Percentiles rank a stretch among this genome's conserved stretches.
phyloP scores from a whole-genome alignment of 2,888 invertebrate genomes.

The Arctia plantaginis region DNA sequence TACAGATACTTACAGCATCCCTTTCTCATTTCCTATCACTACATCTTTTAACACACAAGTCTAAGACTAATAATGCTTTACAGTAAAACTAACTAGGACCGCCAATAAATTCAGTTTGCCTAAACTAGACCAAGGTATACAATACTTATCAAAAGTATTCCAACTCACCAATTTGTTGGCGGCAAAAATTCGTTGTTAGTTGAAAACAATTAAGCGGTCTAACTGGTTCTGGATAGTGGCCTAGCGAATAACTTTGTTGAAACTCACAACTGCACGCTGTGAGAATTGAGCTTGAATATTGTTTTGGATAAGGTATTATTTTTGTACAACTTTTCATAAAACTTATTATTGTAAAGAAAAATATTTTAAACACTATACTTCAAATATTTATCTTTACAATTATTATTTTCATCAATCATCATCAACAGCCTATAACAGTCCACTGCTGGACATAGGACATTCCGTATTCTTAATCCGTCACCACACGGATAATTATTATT shows the following conservation, averaged over 20 bases:
- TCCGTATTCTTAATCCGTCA: too few relatives aligned
- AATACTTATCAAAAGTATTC: conserved; percentile 46
- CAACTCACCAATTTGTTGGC: conserved; percentile 45
- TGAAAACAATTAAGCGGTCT: conserved; percentile 67
- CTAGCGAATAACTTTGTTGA: conserved; percentile 53
- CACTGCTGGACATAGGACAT: too few relatives aligned
- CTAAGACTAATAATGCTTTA: too few relatives aligned
- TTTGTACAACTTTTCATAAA: background rate
- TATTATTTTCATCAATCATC: too few relatives aligned
- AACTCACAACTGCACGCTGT: conserved; percentile 50
- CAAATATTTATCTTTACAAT: too few relatives aligned
- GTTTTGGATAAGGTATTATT: conserved; percentile 22
- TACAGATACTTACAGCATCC: too few relatives aligned
- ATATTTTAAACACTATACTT: too few relatives aligned
- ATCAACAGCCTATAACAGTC: too few relatives aligned
- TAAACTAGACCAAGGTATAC: background rate
- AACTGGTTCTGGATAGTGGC: conserved; percentile 56
- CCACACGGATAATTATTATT: too few relatives aligned
- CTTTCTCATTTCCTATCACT: too few relatives aligned
- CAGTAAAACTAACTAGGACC: background rate
- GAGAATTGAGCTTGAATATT: conserved; percentile 20
- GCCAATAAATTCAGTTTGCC: background rate
- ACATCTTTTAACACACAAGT: too few relatives aligned
- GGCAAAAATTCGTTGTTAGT: conserved; percentile 56
- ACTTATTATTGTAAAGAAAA: too few relatives aligned